A percentile compares a stretch with the other conserved stretches of the same genome.
These are phyloP conservation scores for Erebia aethiops DNA, from an alignment of 2,888 invertebrate species.

Conservation along the genomic window DNA sequence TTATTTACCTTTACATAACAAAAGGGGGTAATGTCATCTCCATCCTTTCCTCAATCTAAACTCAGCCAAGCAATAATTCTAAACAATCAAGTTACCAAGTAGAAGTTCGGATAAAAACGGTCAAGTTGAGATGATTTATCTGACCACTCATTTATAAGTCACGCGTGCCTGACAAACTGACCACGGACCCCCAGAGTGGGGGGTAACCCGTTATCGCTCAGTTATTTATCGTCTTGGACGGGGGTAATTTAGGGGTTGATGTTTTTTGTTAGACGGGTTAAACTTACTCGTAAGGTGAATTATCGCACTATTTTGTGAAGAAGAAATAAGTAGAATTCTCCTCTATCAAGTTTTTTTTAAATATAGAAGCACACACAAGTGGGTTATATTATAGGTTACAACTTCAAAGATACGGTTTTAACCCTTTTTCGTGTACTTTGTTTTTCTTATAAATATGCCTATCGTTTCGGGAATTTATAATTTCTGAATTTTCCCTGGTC, in stretches of 20 bases:
- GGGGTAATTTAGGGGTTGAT: constrained; percentile 28
- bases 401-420: too few species aligned
- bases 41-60: background rate
- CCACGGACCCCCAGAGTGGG: constrained; percentile 15
- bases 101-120: constrained; percentile 24
- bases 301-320: constrained; percentile 1
- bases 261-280: constrained; percentile 20
- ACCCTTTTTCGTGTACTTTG: too few species aligned
- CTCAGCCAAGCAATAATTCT: background rate
- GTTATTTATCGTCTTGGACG: constrained; percentile 33
- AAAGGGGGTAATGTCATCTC: background rate
- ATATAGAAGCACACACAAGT: too few species aligned
- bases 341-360: too few species aligned
- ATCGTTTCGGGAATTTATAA: too few species aligned
- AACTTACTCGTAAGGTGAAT: constrained; percentile 14
- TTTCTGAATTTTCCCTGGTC: too few species aligned
- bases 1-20: too few species aligned
- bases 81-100: background rate
- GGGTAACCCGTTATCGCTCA: constrained; percentile 23
- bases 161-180: constrained; percentile 38
- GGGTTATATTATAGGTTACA: too few species aligned
- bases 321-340: too few species aligned
- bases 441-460: too few species aligned
- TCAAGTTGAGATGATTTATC: constrained; percentile 35
- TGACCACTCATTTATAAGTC: constrained; percentile 33